Conservation (phyloP, 2,797 vertebrate species). For the Rhinatrema bivittatum region DNA sequence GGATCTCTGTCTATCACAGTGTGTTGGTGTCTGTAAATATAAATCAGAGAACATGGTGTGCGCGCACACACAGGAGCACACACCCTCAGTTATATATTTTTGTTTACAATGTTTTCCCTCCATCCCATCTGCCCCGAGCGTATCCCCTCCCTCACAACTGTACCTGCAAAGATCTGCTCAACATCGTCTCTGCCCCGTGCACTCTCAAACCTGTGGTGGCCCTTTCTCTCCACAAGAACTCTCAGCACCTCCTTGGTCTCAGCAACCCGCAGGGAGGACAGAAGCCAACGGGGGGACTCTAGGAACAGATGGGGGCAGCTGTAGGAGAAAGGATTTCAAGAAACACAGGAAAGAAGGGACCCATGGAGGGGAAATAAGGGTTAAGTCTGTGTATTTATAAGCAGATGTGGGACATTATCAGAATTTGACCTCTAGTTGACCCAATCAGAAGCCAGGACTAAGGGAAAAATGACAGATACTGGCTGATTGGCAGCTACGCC, state of each 20-base stretch:
- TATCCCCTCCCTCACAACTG: background rate
- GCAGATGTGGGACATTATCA: too few species aligned
- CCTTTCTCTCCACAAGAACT: constrained; percentile 35
- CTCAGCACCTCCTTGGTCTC: constrained; percentile 38
- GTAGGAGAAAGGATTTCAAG: background rate
- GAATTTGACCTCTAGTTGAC: too few species aligned
- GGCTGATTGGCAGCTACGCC: too few species aligned
- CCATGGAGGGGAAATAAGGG: background rate
- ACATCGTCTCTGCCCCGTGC: constrained; percentile 33
- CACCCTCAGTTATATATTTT: too few species aligned
- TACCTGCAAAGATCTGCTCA: constrained; percentile 38
- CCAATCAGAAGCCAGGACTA: too few species aligned
- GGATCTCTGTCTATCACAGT: too few species aligned
- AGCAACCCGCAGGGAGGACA: constrained; percentile 63
- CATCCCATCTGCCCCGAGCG: too few species aligned
- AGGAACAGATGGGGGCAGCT: constrained; percentile 79
- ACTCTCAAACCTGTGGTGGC: constrained; percentile 31
- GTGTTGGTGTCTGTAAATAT: too few species aligned
- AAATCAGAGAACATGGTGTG: too few species aligned
- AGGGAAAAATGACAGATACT: too few species aligned
- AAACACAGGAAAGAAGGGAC: background rate
- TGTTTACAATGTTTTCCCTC: too few species aligned
- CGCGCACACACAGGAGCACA: too few species aligned
- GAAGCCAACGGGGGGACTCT: constrained; percentile 80
- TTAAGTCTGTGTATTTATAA: background rate